Evolutionary conservation across 2,888 invertebrate genomes (phyloP), one percentile per base, ranked within the genome.

Genomic region (Rugalucina vietnamica): DNA sequence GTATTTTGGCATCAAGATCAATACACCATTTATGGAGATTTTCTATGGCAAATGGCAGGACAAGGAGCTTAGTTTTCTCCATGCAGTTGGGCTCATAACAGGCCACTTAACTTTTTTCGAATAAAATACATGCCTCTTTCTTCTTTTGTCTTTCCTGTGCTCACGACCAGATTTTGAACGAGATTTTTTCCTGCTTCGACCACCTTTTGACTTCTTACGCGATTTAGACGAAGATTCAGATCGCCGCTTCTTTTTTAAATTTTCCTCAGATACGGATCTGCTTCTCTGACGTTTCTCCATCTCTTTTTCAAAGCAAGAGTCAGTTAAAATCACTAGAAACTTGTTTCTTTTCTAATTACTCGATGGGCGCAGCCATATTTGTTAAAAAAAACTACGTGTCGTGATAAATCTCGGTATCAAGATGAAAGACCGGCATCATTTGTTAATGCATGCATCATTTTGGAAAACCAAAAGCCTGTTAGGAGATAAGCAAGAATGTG

Each of bases 101-200:
- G n/a, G n/a, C n/a, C n/a, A n/a, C n/a, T n/a, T n/a, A n/a, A n/a
- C n/a, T n/a, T n/a, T n/a, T n/a, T n/a, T n/a, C n/a, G n/a, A n/a
- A n/a, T n/a, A n/a, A n/a, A 50, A 70, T 24, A 32, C 14, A 29
- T 57, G 57, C 57, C 24, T 57, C 29, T 79, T 70, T 82, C 85
- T 70, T 71, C 81, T 37, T 82, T 83, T 87, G 21, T 85, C 83
- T 82, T 87, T 84, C 49, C 80, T 86, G 77, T 81, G 81, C 77
- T 83, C 34, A 4, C 36, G 43, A 18, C 73, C 32, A 39, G 43
- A 50, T 21, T 24, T n/a, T 4, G 29, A 34, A 54, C 18, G 8
- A 29, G 49, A 43, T 65, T 79, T 70, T 32, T 76, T 57, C 34
- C 70, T 74, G 27, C 69, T 8, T 57, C 29, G n/a, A n/a, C n/a